Conservation (phyloP, 1,140 invertebrate species). For the Calosoma granatense region DNA sequence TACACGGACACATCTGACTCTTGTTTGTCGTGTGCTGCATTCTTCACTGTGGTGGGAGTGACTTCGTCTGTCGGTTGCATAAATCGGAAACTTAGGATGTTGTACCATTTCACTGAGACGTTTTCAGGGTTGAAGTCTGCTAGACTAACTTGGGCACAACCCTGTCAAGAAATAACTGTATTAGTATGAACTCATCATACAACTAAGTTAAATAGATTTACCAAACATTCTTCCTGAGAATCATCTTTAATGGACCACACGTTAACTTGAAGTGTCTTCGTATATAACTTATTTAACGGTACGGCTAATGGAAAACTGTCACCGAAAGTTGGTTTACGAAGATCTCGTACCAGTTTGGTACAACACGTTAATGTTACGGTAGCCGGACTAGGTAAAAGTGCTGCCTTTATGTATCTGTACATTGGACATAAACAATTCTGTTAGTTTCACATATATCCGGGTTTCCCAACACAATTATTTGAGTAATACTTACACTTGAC, state of each 20-base stretch:
- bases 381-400: slow-evolving; percentile 59
- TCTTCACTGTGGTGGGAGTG: slow-evolving; percentile 17
- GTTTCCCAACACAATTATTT: slow-evolving; percentile 1
- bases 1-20: slow-evolving; percentile 24
- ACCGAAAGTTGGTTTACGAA: slow-evolving; percentile 68
- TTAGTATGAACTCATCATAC: slow-evolving; percentile 10
- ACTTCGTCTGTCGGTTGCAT: slow-evolving; percentile 48
- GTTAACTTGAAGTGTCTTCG: slow-evolving; percentile 83
- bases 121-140: slow-evolving; percentile 84
- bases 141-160: slow-evolving; percentile 88
- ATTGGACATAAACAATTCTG: slow-evolving; percentile 18
- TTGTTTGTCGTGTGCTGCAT: slow-evolving; percentile 22
- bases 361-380: slow-evolving; percentile 49
- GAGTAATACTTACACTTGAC: slow-evolving; percentile 38
- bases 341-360: slow-evolving; percentile 61
- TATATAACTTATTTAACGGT: slow-evolving; percentile 61
- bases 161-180: slow-evolving; percentile 48
- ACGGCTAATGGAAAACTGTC: slow-evolving; percentile 70
- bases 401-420: slow-evolving; percentile 67
- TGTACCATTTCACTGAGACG: slow-evolving; percentile 85
- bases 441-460: slow-evolving; percentile 42
- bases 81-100: slow-evolving; percentile 80
- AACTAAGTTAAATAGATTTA: slow-evolving; percentile 37
- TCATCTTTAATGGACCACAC: slow-evolving; percentile 58
- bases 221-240: slow-evolving; percentile 71